Conservation (phyloP, 1,140 invertebrate genomes). For the Chironomus striatipennis region DNA sequence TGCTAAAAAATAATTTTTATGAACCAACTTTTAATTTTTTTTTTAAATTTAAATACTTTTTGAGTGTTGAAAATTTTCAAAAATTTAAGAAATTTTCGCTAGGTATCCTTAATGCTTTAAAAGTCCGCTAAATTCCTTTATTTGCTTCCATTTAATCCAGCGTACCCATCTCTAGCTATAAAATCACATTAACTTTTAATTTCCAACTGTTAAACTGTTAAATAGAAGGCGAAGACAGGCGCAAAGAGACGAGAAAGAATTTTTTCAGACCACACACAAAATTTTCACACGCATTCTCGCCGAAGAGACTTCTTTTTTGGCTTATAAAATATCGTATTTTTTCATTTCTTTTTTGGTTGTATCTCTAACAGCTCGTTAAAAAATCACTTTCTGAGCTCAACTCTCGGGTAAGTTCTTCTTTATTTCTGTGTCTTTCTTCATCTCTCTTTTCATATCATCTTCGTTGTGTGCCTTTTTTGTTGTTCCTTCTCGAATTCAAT, state of each 20-base stretch:
- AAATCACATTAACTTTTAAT: conserved; percentile 20
- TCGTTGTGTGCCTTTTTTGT: background rate
- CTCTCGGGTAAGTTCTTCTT: background rate
- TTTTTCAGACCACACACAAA: conserved; percentile 18
- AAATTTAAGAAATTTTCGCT: no score
- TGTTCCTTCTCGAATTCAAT: background rate
- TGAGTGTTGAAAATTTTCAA: no score
- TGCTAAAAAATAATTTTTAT: no score
- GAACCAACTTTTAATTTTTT: no score
- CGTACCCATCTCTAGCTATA: background rate
- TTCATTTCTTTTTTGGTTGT: background rate
- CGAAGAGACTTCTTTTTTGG: background rate
- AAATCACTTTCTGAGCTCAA: conserved; percentile 15
- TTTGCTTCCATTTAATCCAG: no score
- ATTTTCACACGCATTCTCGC: conserved; percentile 15
- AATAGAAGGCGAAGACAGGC: conserved; percentile 20
- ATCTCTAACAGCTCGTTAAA: conserved; percentile 20
- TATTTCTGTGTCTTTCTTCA: background rate
- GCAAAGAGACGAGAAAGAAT: conserved; percentile 6
- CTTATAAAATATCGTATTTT: background rate
- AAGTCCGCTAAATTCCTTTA: no score
- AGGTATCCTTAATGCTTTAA: no score
- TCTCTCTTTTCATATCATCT: background rate
- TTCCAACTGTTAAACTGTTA: background rate
- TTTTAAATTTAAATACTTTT: no score